A percentile compares a stretch with the other conserved stretches of the same genome.
Evolutionary conservation across 2,113 vertebrate genomes (phyloP).

Genomic region (Cyanocitta stelleri): DNA sequence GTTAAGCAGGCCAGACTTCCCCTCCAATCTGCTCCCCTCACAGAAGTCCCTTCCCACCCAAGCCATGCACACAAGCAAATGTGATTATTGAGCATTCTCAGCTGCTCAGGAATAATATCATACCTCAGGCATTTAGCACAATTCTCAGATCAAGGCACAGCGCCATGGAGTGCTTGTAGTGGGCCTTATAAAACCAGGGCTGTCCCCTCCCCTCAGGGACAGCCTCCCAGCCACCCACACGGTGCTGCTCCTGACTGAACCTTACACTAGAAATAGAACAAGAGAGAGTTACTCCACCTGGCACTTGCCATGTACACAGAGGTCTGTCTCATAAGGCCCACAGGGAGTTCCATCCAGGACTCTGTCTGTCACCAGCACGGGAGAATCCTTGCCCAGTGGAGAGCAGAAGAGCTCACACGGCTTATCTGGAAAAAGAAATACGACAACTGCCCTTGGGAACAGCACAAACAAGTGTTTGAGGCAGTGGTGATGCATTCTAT

Average conservation of each 20-base stretch:
- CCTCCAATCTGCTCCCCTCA: background rate
- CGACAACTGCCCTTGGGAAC: background rate
- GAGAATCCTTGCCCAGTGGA: conserved; percentile 82
- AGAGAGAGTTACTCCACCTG: conserved; percentile 77
- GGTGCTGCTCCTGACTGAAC: background rate
- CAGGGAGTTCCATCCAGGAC: conserved; percentile 95
- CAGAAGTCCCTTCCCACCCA: background rate
- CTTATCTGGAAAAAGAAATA: conserved; percentile 78
- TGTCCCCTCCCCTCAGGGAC: background rate
- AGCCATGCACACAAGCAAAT: background rate
- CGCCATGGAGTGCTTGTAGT: background rate
- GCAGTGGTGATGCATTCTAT: background rate
- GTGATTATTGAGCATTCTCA: conserved; percentile 1
- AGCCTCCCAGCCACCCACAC: background rate
- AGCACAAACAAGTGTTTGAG: background rate
- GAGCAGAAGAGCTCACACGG: conserved; percentile 91
- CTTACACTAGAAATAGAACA: background rate
- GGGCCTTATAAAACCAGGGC: background rate
- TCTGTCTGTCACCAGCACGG: conserved; percentile 83
- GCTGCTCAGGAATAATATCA: background rate
- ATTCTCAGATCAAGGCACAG: background rate
- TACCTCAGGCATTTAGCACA: background rate
- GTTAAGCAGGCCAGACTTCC: background rate
- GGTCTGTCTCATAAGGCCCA: conserved; percentile 90
- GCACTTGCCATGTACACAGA: conserved; percentile 93